Evolutionary conservation across 2,888 invertebrate species (phyloP).

Genomic region (Chirona hameri): DNA sequence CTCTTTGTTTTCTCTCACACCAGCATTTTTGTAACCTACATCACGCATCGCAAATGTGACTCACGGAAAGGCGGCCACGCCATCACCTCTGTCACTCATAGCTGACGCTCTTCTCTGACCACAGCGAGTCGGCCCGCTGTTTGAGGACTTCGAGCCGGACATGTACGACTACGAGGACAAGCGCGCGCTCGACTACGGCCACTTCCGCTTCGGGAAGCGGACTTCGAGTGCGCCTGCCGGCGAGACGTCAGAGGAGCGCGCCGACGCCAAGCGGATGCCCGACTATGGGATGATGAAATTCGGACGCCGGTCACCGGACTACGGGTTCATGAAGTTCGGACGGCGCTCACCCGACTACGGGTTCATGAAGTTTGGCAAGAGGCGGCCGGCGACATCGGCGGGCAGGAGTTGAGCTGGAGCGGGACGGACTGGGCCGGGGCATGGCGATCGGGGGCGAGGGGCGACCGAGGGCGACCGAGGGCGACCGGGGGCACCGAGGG

Average conservation of each 20-base stretch:
- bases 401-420: not conserved
- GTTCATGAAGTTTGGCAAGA: not conserved
- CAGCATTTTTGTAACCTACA: too few relatives aligned
- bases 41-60: too few relatives aligned
- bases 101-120: not conserved
- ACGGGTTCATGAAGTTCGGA: conserved; percentile 5
- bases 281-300: not conserved
- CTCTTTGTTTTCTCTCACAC: too few relatives aligned
- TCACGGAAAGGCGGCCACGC: too few relatives aligned
- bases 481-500: too few relatives aligned
- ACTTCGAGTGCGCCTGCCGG: not conserved
- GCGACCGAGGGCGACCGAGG: too few relatives aligned
- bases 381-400: not conserved
- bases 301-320: not conserved
- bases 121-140: not conserved
- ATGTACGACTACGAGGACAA: conserved; percentile 13
- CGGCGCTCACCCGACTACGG: conserved; percentile 13
- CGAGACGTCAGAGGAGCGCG: not conserved
- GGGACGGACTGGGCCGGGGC: not conserved
- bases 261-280: not conserved
- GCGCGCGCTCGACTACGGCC: conserved; percentile 23
- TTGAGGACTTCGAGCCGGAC: conserved; percentile 4
- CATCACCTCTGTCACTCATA: too few relatives aligned
- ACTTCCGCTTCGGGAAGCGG: conserved; percentile 14
- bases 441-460: too few relatives aligned